Evolutionary conservation across 2,797 vertebrate species (phyloP).

Genomic region (Micrastur ruficollis): DNA sequence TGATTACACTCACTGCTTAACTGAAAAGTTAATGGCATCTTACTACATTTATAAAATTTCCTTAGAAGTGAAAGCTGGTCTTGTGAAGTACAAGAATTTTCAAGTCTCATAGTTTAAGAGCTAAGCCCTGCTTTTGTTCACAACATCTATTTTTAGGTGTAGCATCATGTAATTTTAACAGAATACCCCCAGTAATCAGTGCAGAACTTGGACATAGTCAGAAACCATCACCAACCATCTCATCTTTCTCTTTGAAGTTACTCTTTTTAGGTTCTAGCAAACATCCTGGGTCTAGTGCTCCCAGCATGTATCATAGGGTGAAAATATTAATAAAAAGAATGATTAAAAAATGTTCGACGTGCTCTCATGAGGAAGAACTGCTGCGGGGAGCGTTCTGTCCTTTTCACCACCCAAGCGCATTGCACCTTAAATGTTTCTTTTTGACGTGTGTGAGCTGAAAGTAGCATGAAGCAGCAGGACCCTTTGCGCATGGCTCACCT

Average conservation of each 20-base stretch:
- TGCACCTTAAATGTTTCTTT: neutral
- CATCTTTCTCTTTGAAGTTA: neutral
- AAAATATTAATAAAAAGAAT: neutral
- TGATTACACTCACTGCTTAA: neutral
- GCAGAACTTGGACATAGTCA: neutral
- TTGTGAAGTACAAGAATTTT: neutral
- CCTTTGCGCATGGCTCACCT: neutral
- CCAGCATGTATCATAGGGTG: neutral
- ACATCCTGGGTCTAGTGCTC: neutral
- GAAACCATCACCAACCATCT: neutral
- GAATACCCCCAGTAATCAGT: neutral
- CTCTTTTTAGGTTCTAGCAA: neutral
- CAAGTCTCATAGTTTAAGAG: neutral
- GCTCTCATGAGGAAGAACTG: neutral
- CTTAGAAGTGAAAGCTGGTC: neutral
- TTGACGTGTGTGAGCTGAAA: neutral
- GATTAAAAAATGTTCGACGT: neutral
- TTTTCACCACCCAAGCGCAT: neutral
- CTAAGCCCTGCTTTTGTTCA: neutral
- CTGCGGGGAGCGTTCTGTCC: neutral
- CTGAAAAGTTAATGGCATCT: neutral
- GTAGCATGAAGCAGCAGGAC: neutral
- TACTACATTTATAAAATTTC: neutral
- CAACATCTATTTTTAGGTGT: neutral
- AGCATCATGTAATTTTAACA: neutral